Evolutionary conservation across 2,113 vertebrate genomes (phyloP).

Genomic region (Charina bottae): DNA sequence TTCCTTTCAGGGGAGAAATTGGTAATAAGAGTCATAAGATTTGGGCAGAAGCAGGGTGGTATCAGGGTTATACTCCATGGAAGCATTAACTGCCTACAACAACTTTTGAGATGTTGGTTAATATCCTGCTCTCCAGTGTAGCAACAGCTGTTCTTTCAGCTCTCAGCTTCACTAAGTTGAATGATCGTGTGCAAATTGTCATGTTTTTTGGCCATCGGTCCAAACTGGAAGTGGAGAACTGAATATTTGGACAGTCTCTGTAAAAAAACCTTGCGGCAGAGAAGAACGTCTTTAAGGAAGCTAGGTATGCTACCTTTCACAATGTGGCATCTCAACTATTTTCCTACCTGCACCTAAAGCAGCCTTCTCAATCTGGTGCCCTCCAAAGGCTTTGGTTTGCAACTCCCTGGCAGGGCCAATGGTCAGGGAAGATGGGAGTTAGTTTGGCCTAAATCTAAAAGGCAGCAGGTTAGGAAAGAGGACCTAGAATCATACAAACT

Average conservation of each 20-base stretch:
- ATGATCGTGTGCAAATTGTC: background rate
- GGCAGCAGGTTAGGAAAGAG: background rate
- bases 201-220: background rate
- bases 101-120: background rate
- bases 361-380: background rate
- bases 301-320: background rate
- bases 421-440: background rate
- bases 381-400: background rate
- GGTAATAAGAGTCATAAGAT: too few species aligned
- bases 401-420: too few species aligned
- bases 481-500: background rate
- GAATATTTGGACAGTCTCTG: background rate
- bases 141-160: background rate
- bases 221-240: background rate
- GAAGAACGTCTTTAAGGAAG: background rate
- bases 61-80: too few species aligned
- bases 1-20: background rate
- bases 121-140: background rate
- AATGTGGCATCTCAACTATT: background rate
- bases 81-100: background rate
- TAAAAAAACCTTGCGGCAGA: background rate
- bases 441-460: background rate
- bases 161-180: background rate
- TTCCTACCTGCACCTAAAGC: background rate
- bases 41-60: background rate